Base-by-base conservation (phyloP, 2,113 vertebrate species). In the Phoenicopterus ruber region DNA sequence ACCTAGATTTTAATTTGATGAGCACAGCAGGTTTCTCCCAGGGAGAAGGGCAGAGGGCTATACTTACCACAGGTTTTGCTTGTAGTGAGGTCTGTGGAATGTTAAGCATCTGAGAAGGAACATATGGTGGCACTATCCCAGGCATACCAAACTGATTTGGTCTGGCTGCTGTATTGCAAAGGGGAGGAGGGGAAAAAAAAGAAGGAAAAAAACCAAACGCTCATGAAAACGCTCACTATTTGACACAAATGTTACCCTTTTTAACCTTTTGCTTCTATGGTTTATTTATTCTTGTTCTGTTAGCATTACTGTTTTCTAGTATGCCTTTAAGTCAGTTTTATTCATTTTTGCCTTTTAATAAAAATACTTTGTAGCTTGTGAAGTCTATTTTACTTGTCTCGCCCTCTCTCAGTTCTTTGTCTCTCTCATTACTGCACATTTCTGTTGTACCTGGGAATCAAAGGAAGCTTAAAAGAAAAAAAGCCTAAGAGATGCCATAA, bases 41-140 rank as follows among this genome's bases (percentile, higher is more conserved):
- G 54, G 25, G 26, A 86, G 40, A 38, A 70, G 26, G 32, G 50
- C 18, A 76, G 50, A 61, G 76, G 49, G 62, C 65, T 40, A 26
- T 17, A 96, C 98, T 99, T 97, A 99, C 99, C 98, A 95, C 95
- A 89, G 98, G 97, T 93, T 99, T 99, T 97, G 97, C 98, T 97
- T 98, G 98, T 97, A 98, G 98, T 94, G 97, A 97, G 93, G 97
- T 97, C 98, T 98, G 99, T 97, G 98, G 99, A 99, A 99, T 99
- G 98, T 99, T 98, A 97, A 99, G 98, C 98, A 98, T 98, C 98
- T 99, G 98, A 72, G 98, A 98, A 98, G 98, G 98, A 90, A 98
- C 97, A 95, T 98, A 98, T 32, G 98, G 98, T 97, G 98, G 98
- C 98, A 98, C 97, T 88, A 98, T 97, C 98, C 98, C 98, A 95